Evolutionary conservation across 2,888 invertebrate genomes (phyloP).

Genomic region (Morpho helenor): DNA sequence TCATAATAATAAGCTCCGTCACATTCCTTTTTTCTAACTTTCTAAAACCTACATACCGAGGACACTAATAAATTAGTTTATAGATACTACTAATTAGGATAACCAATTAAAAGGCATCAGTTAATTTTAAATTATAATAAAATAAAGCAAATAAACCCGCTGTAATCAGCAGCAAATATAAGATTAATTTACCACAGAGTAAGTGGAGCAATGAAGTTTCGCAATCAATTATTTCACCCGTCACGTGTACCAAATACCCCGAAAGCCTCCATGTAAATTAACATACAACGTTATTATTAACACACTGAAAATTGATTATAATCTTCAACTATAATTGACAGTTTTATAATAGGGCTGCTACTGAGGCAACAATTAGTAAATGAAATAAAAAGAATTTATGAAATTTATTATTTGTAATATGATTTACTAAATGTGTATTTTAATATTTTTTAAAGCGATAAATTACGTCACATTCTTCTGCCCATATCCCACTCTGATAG

Average conservation of each 20-base stretch:
- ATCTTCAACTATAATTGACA: conserved; percentile 26
- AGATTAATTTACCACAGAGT: conserved; percentile 2
- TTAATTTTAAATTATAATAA: not conserved
- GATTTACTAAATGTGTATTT: not conserved
- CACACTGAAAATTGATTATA: conserved; percentile 25
- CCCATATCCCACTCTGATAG: no score
- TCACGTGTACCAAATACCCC: conserved; percentile 16
- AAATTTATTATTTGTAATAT: not conserved
- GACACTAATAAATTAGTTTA: no score
- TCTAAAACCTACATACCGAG: no score
- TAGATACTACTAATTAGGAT: no score
- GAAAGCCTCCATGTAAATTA: conserved; percentile 23
- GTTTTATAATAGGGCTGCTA: conserved; percentile 14
- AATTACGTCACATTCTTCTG: no score
- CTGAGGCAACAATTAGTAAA: not conserved
- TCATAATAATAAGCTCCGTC: no score
- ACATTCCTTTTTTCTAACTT: no score
- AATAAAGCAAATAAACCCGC: not conserved
- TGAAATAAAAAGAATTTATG: not conserved
- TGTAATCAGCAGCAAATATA: not conserved
- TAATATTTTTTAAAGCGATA: no score
- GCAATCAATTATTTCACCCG: conserved; percentile 19
- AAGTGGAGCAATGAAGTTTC: conserved; percentile 13
- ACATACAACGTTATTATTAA: conserved; percentile 25
- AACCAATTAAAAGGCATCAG: no score